Evolutionary conservation across 2,113 vertebrate genomes (phyloP).

Genomic region (Anolis carolinensis): DNA sequence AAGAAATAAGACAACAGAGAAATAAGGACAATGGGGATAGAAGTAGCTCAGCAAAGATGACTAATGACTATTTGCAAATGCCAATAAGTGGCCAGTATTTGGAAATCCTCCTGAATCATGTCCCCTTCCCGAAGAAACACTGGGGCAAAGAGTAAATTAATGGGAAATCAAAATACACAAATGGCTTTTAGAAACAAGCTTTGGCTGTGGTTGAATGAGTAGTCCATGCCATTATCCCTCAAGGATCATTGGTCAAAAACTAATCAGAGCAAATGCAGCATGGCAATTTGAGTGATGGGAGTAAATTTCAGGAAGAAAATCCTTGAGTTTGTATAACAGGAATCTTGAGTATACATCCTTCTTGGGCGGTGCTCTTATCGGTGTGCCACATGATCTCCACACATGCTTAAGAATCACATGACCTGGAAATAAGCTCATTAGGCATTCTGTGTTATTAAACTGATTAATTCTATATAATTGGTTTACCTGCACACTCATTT

Average conservation of each 20-base stretch:
- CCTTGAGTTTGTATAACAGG: neutral
- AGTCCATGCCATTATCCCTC: neutral
- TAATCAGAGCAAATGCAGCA: neutral
- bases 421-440: conserved; percentile 9
- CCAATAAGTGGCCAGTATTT: neutral
- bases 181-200: neutral
- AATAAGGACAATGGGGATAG: neutral
- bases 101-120: neutral
- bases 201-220: neutral
- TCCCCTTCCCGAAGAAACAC: neutral
- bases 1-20: no score
- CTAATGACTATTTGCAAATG: neutral
- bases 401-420: neutral
- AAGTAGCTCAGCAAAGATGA: neutral
- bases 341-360: neutral
- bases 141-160: neutral
- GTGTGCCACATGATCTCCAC: conserved; percentile 7
- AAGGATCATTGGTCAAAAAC: neutral
- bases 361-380: fast-evolving
- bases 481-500: conserved; percentile 26
- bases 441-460: conserved; percentile 7
- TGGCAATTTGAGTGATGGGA: neutral
- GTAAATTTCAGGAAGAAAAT: neutral
- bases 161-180: neutral
- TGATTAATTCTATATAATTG: conserved; percentile 18